A percentile compares a stretch with the other conserved stretches of the same genome.
Evolutionary conservation across 2,113 vertebrate species (phyloP).

Genomic region (Cheirogaleus medius): DNA sequence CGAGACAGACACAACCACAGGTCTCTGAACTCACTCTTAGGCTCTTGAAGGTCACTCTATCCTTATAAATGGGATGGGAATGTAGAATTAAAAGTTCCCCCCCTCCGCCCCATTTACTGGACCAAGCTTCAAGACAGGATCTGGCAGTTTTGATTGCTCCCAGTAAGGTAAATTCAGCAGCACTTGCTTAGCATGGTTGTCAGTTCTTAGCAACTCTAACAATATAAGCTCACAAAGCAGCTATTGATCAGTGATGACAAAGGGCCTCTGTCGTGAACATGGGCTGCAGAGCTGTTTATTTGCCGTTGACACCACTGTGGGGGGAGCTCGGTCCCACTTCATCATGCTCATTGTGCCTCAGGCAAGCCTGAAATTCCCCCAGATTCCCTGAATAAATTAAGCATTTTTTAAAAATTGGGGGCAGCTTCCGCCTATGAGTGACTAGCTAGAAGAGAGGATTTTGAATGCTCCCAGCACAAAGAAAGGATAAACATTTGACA

Average conservation of each 20-base stretch:
- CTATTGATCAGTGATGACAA: constrained; percentile 39
- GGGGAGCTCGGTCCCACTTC: neutral
- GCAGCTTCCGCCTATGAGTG: neutral
- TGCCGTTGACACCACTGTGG: neutral
- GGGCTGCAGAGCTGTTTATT: neutral
- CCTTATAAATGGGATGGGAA: neutral
- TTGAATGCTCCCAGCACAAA: neutral
- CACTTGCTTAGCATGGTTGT: neutral
- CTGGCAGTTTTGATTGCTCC: neutral
- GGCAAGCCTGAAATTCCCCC: neutral
- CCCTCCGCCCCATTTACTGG: neutral
- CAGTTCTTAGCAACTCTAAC: neutral
- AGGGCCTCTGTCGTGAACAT: constrained; percentile 25
- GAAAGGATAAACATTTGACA: neutral
- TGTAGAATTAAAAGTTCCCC: neutral
- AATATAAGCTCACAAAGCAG: constrained; percentile 21
- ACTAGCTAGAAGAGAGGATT: neutral
- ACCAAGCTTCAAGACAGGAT: neutral
- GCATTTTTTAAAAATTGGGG: neutral
- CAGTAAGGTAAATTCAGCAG: neutral
- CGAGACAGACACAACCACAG: neutral
- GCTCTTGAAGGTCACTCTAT: neutral
- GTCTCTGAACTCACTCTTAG: neutral
- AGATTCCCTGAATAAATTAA: neutral
- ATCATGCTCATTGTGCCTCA: neutral